Base-by-base conservation (phyloP, 2,888 invertebrate genomes). In the Lepidocyrtinus sp. region DNA sequence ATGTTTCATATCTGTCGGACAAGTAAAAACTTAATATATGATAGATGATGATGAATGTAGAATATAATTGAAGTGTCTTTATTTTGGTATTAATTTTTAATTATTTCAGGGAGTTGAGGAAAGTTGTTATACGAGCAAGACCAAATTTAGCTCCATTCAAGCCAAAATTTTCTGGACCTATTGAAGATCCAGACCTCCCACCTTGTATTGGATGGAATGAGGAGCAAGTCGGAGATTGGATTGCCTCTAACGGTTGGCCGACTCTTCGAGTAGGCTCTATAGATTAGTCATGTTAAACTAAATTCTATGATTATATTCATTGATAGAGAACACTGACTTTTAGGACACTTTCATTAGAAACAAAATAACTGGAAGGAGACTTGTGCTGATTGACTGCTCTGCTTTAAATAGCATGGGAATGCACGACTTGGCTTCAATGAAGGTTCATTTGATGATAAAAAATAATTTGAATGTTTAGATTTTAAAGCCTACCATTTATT, bases 391-490 rank as follows among this genome's bases (percentile, higher is more conserved):
- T 7, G 85, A 86, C 64, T 83, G 83, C 15, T 59, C 77, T 3
- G 85, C 84, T 9, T 59, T 86, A 7, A 77, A 81, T n/a, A 79
- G 82, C 78, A 85, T 86, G 84, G 86, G 86, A 26, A 64, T 85
- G 71, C 82, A 46, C 9, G 79, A 85, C 46, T 78, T 86, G 21
- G 62, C 73, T 7, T 65, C 79, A 17, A 83, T 86, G 75, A 79
- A 81, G 64, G 85, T 63, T 24, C 7, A 17, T 7, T n/a, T n/a
- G 61, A 5, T 17, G 21, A 61, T 63, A 22, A 21, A 63, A 19
- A 5, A 63, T 7, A 63, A 63, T 25, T 12, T 21, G 19, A 22
- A 22, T 17, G 15, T 27, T 36, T 1, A 36, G n/a, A n/a, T n/a
- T n/a, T n/a, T n/a, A n/a, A n/a, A n/a, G n/a, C n/a, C n/a, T n/a